phyloP scores from a whole-genome alignment of 1,140 invertebrate species.

The Drosophila hydei region DNA sequence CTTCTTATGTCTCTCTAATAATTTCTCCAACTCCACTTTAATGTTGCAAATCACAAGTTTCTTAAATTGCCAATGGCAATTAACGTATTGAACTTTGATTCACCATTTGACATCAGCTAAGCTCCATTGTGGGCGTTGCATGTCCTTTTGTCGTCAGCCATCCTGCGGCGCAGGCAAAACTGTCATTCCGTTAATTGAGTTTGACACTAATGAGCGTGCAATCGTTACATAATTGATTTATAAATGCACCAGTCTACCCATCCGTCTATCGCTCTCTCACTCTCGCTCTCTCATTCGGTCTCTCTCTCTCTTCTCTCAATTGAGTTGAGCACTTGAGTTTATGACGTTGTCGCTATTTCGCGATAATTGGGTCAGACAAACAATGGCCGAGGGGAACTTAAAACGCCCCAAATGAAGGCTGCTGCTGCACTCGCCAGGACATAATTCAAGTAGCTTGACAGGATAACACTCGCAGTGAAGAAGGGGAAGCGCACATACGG shows the following conservation, averaged over 20 bases:
- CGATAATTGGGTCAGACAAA: slow-evolving; percentile 75
- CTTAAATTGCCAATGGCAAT: slow-evolving; percentile 27
- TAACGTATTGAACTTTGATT: slow-evolving; percentile 35
- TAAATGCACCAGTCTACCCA: slow-evolving; percentile 53
- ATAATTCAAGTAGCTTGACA: slow-evolving; percentile 38
- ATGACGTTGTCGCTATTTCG: slow-evolving; percentile 67
- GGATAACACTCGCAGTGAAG: slow-evolving; percentile 16
- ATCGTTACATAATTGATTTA: slow-evolving; percentile 82
- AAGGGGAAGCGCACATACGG: slow-evolving; percentile 15
- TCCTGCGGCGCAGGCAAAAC: slow-evolving; percentile 47
- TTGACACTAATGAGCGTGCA: slow-evolving; percentile 81
- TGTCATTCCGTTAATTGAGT: slow-evolving; percentile 80
- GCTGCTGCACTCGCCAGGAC: slow-evolving; percentile 16
- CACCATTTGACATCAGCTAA: slow-evolving; percentile 17
- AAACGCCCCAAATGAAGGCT: slow-evolving; percentile 41
- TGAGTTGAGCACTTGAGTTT: slow-evolving; percentile 65
- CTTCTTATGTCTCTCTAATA: too few relatives aligned
- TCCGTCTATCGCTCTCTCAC: not conserved
- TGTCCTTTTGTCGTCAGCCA: slow-evolving; percentile 1
- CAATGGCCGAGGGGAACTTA: slow-evolving; percentile 44
- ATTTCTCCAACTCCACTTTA: not conserved
- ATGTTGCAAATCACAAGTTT: not conserved
- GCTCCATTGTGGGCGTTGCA: not conserved
- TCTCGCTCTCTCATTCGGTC: not conserved
- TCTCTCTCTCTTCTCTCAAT: slow-evolving; percentile 4